Evolutionary conservation across 1,140 invertebrate species (phyloP).

Genomic region (Lamellibrachia luymesi): DNA sequence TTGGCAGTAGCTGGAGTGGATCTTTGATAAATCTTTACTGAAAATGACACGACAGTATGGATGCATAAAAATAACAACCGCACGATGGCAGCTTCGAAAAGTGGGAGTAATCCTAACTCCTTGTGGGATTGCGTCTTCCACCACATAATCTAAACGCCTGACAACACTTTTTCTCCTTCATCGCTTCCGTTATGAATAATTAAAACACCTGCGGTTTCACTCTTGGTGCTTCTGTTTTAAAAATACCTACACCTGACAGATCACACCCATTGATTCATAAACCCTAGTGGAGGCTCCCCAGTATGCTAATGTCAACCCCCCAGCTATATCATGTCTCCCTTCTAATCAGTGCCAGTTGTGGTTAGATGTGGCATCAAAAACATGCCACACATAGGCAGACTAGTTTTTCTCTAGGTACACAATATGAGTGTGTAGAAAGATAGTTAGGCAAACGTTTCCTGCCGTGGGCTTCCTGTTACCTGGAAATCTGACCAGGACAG

Average conservation of each 20-base stretch:
- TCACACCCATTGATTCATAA: neutral
- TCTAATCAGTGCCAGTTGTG: neutral
- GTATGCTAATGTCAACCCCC: neutral
- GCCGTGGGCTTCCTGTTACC: neutral
- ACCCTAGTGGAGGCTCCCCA: neutral
- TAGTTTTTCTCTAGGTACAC: neutral
- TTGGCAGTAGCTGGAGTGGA: neutral
- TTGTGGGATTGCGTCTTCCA: neutral
- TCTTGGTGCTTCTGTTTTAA: neutral
- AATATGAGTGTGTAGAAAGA: neutral
- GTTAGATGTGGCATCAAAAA: neutral
- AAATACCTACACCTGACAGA: neutral
- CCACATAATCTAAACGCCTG: neutral
- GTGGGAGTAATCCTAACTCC: neutral
- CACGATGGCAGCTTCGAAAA: neutral
- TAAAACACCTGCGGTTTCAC: neutral
- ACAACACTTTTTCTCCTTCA: neutral
- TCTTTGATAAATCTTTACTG: neutral
- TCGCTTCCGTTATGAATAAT: neutral
- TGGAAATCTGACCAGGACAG: neutral
- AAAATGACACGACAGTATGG: neutral
- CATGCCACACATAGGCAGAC: constrained; percentile 3
- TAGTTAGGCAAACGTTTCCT: neutral
- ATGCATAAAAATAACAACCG: neutral
- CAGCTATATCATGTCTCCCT: neutral